Percentiles rank a stretch among this genome's conserved stretches.
Evolutionary conservation across 2,888 invertebrate species (phyloP).

Genomic region (Mantis religiosa): DNA sequence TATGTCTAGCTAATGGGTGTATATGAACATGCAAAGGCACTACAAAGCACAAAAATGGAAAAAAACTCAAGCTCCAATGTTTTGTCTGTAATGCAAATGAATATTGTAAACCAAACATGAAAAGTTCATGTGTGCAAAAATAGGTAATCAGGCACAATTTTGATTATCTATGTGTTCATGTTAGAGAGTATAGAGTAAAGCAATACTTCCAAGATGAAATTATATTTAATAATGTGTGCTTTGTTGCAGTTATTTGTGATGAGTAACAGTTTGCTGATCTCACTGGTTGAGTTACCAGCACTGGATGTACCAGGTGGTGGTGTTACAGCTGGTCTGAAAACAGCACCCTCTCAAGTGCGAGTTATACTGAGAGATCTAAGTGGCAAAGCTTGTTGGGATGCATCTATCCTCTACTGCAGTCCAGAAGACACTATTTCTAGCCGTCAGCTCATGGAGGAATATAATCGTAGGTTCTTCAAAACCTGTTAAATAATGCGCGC

Average conservation of each 20-base stretch:
- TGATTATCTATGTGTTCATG: no score
- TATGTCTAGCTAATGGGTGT: no score
- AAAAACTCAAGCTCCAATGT: no score
- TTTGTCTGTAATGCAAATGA: no score
- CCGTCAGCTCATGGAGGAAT: not conserved
- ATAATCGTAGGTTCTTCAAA: not conserved
- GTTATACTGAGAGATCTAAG: slow-evolving; percentile 84
- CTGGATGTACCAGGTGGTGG: slow-evolving; percentile 75
- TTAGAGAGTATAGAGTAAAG: no score
- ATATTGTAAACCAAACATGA: no score
- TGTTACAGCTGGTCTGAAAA: slow-evolving; percentile 69
- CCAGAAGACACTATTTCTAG: slow-evolving; percentile 44
- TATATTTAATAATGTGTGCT: not conserved
- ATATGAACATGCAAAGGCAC: no score
- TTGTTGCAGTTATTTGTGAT: slow-evolving; percentile 71
- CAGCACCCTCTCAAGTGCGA: slow-evolving; percentile 78
- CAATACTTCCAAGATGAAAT: no score
- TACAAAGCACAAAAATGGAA: no score
- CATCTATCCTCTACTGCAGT: slow-evolving; percentile 80
- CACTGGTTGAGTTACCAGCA: slow-evolving; percentile 84
- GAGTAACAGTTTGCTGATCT: slow-evolving; percentile 76
- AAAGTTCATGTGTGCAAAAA: no score
- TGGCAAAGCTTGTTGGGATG: slow-evolving; percentile 96
- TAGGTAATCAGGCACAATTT: no score
- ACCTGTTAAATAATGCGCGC: no score